A percentile compares a stretch with the other conserved stretches of the same genome.
Conservation (phyloP, 2,797 vertebrate species). For the Anabas testudineus region DNA sequence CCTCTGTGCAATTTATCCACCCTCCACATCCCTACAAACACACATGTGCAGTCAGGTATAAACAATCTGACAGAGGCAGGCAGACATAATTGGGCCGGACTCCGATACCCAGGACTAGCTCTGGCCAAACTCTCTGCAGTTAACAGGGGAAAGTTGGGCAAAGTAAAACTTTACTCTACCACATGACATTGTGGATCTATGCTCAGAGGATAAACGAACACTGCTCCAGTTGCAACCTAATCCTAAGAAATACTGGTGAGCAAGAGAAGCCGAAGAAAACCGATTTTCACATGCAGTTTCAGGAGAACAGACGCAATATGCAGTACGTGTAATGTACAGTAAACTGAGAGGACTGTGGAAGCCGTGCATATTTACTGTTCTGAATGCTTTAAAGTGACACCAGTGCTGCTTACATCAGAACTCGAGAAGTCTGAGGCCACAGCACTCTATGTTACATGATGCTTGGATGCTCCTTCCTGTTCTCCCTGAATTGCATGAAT, state of each 20-base stretch:
- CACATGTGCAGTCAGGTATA: slow-evolving; percentile 76
- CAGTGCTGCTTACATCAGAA: too few relatives aligned
- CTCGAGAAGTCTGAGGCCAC: too few relatives aligned
- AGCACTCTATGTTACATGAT: too few relatives aligned
- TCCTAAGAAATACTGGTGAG: slow-evolving; percentile 15
- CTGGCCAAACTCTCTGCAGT: slow-evolving; percentile 48
- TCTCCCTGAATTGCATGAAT: too few relatives aligned
- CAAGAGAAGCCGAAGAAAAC: slow-evolving; percentile 8
- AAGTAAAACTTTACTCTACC: slow-evolving; percentile 65
- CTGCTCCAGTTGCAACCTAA: slow-evolving; percentile 22
- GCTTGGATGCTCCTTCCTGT: too few relatives aligned
- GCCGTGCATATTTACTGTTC: too few relatives aligned
- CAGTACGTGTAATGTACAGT: too few relatives aligned
- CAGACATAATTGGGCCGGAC: slow-evolving; percentile 79
- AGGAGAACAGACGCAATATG: background rate
- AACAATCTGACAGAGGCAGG: slow-evolving; percentile 76
- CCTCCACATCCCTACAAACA: slow-evolving; percentile 62
- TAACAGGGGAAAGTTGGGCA: slow-evolving; percentile 65
- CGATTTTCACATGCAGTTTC: background rate
- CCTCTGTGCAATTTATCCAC: slow-evolving; percentile 61
- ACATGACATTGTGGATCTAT: slow-evolving; percentile 64
- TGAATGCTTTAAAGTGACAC: too few relatives aligned
- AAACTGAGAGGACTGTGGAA: too few relatives aligned
- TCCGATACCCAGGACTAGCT: slow-evolving; percentile 48
- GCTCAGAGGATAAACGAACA: slow-evolving; percentile 48